phyloP scores from a whole-genome alignment of 2,113 vertebrate species.

The Tachysurus fulvidraco region DNA sequence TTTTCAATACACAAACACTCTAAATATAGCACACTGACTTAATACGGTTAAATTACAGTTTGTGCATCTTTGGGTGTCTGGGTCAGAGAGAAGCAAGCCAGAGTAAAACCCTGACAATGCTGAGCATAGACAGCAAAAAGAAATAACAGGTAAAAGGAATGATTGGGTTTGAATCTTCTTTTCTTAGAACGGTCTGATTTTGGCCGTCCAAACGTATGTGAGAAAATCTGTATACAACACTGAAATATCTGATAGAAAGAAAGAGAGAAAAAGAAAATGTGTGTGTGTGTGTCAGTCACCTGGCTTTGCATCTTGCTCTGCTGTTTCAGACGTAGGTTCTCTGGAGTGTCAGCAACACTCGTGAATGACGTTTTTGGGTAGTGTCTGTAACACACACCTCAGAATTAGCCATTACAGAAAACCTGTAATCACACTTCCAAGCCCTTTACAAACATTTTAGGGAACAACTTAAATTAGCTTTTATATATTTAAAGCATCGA shows the following conservation, averaged over 20 bases:
- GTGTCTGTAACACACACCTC: conserved; percentile 79
- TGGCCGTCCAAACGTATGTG: background rate
- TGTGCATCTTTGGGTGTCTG: background rate
- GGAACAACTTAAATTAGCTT: background rate
- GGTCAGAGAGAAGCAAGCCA: background rate
- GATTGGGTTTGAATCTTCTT: background rate
- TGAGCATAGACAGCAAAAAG: background rate
- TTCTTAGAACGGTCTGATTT: background rate
- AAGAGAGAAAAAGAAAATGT: background rate
- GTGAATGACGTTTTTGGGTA: conserved; percentile 96
- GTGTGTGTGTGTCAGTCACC: conserved; percentile 67
- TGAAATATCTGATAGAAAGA: background rate
- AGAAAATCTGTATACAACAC: background rate
- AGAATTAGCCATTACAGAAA: conserved; percentile 38
- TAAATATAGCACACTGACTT: background rate
- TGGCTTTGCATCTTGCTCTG: conserved; percentile 96
- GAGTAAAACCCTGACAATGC: background rate
- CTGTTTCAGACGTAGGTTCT: conserved; percentile 95
- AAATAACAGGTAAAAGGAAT: background rate
- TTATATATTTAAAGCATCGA: background rate
- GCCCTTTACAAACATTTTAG: conserved; percentile 4
- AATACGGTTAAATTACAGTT: background rate
- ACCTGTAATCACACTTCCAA: conserved; percentile 18
- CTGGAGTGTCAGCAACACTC: conserved; percentile 92
- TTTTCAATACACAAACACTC: background rate